Evolutionary conservation across 2,797 vertebrate genomes (phyloP), one percentile per base, ranked within the genome.

Genomic region (Pseudotriccus pelzelni): DNA sequence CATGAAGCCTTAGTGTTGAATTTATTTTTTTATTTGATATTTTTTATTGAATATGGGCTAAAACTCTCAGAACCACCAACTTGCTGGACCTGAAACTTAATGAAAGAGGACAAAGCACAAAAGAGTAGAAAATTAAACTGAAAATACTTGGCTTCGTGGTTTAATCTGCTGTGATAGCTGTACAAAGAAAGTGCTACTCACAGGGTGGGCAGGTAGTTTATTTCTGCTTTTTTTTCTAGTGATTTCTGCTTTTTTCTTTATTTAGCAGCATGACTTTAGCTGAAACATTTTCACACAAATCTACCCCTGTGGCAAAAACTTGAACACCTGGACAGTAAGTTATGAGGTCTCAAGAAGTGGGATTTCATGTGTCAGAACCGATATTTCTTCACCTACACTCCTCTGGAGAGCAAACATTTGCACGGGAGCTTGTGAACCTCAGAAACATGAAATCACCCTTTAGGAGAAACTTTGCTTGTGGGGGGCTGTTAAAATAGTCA

Each of bases 381-480:
- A 10, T 28, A 6, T 69, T 81, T 47, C 66, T 76, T 49, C 73
- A 55, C 0, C 13, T 12, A 5, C 18, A 6, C 50, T 32, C 44
- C 39, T 78, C 63, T 15, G n/a, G 32, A 18, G 43, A 59, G 43
- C 10, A 74, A 60, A 52, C 34, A 16, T 75, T 78, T 50, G 22
- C 16, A 9, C 0, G 0, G 36, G 55, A 74, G 14, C 34, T 21
- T 24, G 30, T 32, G 68, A 70, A 21, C 30, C 46, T 70, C 30
- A 28, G 63, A 43, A 68, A 22, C 8, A 2, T 2, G 7, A 56
- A 84, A 52, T 67, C 27, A 46, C 12, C 34, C 59, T 70, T 77
- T 11, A n/a, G 0, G 0, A 70, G 49, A 77, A 87, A 32, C 5
- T 1, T 5, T 15, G 39, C 21, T 73, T 6, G 20, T 67, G 52